Evolutionary conservation across 2,113 vertebrate genomes (phyloP).

Genomic region (Turdus rufiventris): DNA sequence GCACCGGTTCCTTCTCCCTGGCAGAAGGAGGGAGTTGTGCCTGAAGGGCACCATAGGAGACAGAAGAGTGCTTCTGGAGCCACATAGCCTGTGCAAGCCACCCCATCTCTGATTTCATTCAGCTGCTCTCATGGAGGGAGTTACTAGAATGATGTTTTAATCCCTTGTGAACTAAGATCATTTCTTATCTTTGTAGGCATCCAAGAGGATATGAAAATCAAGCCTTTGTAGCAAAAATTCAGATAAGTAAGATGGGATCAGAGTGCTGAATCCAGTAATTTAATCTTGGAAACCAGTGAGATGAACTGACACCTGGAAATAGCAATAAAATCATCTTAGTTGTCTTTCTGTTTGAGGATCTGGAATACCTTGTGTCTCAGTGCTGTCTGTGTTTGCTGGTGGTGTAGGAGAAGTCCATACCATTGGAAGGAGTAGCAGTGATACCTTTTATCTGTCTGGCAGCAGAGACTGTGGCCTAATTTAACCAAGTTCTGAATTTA

Average conservation of each 20-base stretch:
- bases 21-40: not conserved
- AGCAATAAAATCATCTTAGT: not conserved
- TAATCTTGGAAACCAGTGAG: not conserved
- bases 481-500: not conserved
- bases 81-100: not conserved
- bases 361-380: not conserved
- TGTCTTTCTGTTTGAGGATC: not conserved
- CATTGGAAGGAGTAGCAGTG: not conserved
- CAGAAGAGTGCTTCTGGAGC: not conserved
- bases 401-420: not conserved
- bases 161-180: not conserved
- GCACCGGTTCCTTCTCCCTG: not conserved
- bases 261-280: not conserved
- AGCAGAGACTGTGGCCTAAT: not conserved
- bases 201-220: not conserved
- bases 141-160: not conserved
- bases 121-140: not conserved
- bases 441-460: not conserved
- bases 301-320: not conserved
- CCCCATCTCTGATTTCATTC: not conserved
- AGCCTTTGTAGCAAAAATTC: slow-evolving; percentile 6
- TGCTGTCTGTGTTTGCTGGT: not conserved
- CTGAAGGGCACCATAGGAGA: not conserved
- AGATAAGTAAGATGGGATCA: not conserved
- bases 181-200: slow-evolving; percentile 6